Percentiles rank a stretch among this genome's conserved stretches.
Evolutionary conservation across 1,140 invertebrate genomes (phyloP).

Genomic region (Drosophila watanabei): DNA sequence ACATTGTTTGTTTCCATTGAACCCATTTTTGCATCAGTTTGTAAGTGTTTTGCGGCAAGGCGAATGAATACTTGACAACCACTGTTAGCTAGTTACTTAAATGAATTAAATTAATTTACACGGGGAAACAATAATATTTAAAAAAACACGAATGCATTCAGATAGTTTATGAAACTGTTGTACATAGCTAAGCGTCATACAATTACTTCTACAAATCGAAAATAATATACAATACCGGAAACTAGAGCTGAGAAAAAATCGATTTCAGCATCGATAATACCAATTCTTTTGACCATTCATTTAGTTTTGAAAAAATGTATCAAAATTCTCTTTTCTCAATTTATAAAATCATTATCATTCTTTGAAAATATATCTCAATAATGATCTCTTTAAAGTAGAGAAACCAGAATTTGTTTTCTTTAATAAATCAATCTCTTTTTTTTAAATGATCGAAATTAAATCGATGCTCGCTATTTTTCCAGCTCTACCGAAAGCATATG

Average conservation of each 20-base stretch:
- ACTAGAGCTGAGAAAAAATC: neutral
- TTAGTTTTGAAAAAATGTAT: neutral
- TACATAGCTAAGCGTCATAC: slow-evolving; percentile 72
- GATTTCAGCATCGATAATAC: neutral
- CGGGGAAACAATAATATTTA: slow-evolving; percentile 34
- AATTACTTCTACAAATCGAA: slow-evolving; percentile 46
- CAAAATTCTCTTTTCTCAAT: too few relatives aligned
- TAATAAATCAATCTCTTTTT: neutral
- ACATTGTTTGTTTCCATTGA: slow-evolving; percentile 69
- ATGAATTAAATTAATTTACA: slow-evolving; percentile 70
- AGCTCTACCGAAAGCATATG: slow-evolving; percentile 25
- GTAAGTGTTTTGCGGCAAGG: slow-evolving; percentile 58
- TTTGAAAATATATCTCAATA: neutral
- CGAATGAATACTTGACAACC: slow-evolving; percentile 59
- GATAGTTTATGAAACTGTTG: slow-evolving; percentile 82
- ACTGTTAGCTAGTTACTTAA: slow-evolving; percentile 84
- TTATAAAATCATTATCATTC: neutral
- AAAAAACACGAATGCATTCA: slow-evolving; percentile 51
- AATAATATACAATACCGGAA: slow-evolving; percentile 39
- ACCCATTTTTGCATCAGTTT: slow-evolving; percentile 65
- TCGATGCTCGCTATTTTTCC: neutral
- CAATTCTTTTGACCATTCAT: neutral
- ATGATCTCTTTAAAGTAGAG: neutral
- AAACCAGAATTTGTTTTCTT: neutral
- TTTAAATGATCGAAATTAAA: too few relatives aligned